Evolutionary conservation across 2,888 invertebrate species (phyloP).

Genomic region (Chorisops tibialis): DNA sequence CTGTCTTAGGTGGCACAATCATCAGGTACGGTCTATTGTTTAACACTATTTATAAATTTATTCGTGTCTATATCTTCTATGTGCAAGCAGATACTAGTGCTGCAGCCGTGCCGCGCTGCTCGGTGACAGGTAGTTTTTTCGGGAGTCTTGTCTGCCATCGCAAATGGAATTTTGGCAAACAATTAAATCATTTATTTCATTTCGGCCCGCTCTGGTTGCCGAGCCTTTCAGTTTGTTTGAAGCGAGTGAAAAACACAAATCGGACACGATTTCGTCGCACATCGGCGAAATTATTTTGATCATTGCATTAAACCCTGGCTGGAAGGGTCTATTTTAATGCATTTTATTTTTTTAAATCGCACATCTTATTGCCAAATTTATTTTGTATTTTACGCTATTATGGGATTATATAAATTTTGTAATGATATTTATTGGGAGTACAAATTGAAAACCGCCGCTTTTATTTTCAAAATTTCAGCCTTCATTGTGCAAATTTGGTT

Average conservation of each 20-base stretch:
- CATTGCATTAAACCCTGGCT: conserved; percentile 34
- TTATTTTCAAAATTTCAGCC: too few species aligned
- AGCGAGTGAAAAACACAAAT: conserved; percentile 26
- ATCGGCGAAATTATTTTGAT: conserved; percentile 41
- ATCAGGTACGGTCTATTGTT: conserved; percentile 56
- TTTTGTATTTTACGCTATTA: conserved; percentile 7
- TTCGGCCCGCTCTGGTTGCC: neutral
- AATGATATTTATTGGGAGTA: too few species aligned
- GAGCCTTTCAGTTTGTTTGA: neutral
- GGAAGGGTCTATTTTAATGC: conserved; percentile 8
- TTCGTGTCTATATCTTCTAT: neutral
- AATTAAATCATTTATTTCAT: conserved; percentile 30
- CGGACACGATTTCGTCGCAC: conserved; percentile 23
- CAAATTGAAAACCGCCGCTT: too few species aligned
- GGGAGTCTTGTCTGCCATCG: conserved; percentile 9
- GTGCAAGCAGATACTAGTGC: neutral
- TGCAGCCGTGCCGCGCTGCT: neutral
- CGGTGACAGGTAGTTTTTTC: conserved; percentile 15
- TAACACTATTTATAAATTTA: conserved; percentile 16
- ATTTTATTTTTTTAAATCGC: conserved; percentile 4
- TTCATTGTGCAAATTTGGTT: too few species aligned
- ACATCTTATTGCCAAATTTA: too few species aligned
- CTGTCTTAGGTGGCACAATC: conserved; percentile 83
- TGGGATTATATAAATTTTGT: too few species aligned
- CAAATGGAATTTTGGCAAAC: conserved; percentile 33